These are phyloP conservation scores for Callosobruchus maculatus DNA, from an alignment of 2,888 invertebrate species.

Conservation along the genomic window DNA sequence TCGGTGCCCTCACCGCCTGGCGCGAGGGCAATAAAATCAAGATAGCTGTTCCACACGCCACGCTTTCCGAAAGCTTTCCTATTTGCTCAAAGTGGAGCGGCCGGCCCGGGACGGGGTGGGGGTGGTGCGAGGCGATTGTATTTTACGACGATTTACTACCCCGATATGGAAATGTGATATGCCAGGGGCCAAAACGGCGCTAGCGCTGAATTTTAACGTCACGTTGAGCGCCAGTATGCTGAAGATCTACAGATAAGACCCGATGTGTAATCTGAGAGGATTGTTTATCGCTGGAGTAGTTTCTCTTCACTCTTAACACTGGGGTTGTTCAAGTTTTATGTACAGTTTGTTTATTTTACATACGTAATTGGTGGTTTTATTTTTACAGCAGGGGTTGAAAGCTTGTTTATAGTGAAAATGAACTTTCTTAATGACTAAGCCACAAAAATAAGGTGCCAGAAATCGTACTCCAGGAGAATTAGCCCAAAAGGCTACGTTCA, in stretches of 20 bases:
- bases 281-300: not conserved
- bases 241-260: not conserved
- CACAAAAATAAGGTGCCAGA: too few species aligned
- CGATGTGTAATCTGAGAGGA: not conserved
- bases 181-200: not conserved
- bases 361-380: not conserved
- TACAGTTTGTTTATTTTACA: not conserved
- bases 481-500: too few species aligned
- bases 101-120: not conserved
- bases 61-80: not conserved
- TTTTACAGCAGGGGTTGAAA: not conserved
- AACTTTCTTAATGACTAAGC: too few species aligned
- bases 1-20: not conserved
- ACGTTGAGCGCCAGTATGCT: not conserved
- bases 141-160: not conserved
- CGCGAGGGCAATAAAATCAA: not conserved
- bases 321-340: not conserved
- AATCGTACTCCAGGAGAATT: too few species aligned
- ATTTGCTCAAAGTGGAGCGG: not conserved
- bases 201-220: not conserved
- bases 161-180: not conserved
- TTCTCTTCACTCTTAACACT: not conserved
- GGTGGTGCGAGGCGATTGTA: not conserved
- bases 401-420: too few species aligned
- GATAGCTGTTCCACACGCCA: not conserved